Conservation (phyloP, 2,113 vertebrate genomes). For the Eulemur macaco region DNA sequence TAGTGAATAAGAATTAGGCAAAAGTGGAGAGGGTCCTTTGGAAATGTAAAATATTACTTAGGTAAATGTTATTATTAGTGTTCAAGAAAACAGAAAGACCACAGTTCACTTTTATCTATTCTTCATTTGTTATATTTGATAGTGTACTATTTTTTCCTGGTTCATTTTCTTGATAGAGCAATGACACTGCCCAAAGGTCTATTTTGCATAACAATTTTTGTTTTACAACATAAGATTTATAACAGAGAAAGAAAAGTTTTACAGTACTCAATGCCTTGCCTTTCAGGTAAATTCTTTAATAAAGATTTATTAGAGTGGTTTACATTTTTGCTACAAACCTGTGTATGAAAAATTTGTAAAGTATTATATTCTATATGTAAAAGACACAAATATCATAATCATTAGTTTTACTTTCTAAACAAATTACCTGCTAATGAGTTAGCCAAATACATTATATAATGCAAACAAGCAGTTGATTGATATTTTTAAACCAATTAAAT, state of each 20-base stretch:
- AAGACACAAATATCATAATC: not conserved
- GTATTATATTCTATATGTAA: not conserved
- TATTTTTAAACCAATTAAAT: not conserved
- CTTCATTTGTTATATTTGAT: slow-evolving; percentile 2
- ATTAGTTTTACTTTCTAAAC: not conserved
- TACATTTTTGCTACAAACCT: not conserved
- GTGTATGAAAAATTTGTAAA: not conserved
- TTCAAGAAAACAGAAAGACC: not conserved
- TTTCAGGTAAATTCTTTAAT: not conserved
- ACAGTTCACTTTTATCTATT: not conserved
- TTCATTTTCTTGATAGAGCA: not conserved
- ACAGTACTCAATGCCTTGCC: not conserved
- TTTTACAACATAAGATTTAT: not conserved
- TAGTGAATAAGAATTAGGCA: not conserved
- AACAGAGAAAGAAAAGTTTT: not conserved
- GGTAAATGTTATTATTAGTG: not conserved
- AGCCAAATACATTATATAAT: not conserved
- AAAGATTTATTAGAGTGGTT: not conserved
- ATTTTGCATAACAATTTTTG: not conserved
- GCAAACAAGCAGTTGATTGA: not conserved
- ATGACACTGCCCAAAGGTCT: not conserved
- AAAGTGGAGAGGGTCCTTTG: not conserved
- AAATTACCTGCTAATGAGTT: not conserved
- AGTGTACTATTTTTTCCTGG: not conserved
- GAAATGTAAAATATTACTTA: not conserved